These are phyloP conservation scores for Drosophila kurseongensis DNA, from an alignment of 1,140 invertebrate genomes.

Conservation along the genomic window DNA sequence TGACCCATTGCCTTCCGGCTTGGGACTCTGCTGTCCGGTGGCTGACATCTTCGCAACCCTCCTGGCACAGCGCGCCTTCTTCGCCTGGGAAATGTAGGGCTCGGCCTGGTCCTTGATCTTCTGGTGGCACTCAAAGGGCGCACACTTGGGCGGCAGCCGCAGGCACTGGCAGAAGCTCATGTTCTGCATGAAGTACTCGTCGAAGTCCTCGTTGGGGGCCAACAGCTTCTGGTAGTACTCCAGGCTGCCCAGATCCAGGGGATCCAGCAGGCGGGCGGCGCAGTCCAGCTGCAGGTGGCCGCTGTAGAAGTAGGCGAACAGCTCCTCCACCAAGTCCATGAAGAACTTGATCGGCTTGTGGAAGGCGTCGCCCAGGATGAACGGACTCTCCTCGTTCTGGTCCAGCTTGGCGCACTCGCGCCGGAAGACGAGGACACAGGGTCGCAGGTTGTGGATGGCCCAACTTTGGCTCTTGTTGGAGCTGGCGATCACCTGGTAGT, in stretches of 20 bases:
- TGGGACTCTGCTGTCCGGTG: background rate
- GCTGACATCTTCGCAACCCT: constrained; percentile 1
- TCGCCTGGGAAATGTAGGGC: constrained; percentile 1
- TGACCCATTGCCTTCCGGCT: background rate
- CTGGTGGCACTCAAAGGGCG: background rate
- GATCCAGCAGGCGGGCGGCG: constrained; percentile 53
- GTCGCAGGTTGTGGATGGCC: constrained; percentile 19
- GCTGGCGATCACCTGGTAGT: constrained; percentile 52
- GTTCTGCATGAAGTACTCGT: constrained; percentile 64
- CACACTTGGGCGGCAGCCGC: constrained; percentile 12
- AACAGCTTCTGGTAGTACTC: constrained; percentile 52
- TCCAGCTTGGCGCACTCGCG: constrained; percentile 36
- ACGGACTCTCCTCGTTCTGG: constrained; percentile 16
- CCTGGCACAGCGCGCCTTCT: constrained; percentile 9
- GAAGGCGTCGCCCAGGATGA: constrained; percentile 62
- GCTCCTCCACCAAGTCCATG: constrained; percentile 59
- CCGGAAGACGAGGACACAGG: constrained; percentile 43
- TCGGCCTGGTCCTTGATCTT: constrained; percentile 5
- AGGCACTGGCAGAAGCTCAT: constrained; percentile 69
- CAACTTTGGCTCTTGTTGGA: constrained; percentile 40
- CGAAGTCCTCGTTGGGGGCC: constrained; percentile 63
- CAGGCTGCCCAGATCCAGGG: constrained; percentile 43
- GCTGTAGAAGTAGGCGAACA: constrained; percentile 66
- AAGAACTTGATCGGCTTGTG: constrained; percentile 75
- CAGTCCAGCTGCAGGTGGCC: constrained; percentile 57